Evolutionary conservation across 1,140 invertebrate genomes (phyloP), one percentile per base, ranked within the genome.

Genomic region (Microvelia longipes): DNA sequence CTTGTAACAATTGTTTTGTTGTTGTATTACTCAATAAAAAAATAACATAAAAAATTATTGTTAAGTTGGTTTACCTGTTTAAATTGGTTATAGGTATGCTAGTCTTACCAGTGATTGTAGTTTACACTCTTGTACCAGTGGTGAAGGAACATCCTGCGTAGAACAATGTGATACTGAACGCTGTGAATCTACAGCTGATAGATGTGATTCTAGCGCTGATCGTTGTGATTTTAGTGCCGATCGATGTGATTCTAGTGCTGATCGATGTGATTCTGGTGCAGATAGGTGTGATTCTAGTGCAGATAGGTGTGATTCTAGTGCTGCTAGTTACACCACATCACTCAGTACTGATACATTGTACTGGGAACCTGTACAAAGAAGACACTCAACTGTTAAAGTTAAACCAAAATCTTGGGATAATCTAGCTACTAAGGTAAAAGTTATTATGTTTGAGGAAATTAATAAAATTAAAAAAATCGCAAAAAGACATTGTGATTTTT

Each of bases 371-470:
- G 66, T 64, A 19, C 35, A 50, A 19, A 73, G 26, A 66, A 71
- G 1, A 27, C 73, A 14, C n/a, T 68, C 68, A 50, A 86, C 69
- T 11, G 28, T 67, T 27, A 76, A 84, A 60, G 85, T 84, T 0
- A 91, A 93, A 75, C 90, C 90, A 1, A 92, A 92, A 76, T 92
- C 90, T 0, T 92, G 91, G 90, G 90, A 92, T 75, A 92, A 92
- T 81, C 79, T 93, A 26, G 87, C 89, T 0, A 91, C 89, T 0
- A 91, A 91, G 35, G 35, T 50, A 50, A n/a, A n/a, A n/a, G n/a
- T n/a, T n/a, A n/a, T n/a, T n/a, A n/a, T n/a, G n/a, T n/a, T n/a
- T n/a, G n/a, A n/a, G n/a, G n/a, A n/a, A n/a, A n/a, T n/a, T n/a
- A n/a, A n/a, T n/a, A n/a, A n/a, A n/a, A n/a, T n/a, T n/a, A n/a